Evolutionary conservation across 2,888 invertebrate species (phyloP).

Genomic region (Magallana nippona): DNA sequence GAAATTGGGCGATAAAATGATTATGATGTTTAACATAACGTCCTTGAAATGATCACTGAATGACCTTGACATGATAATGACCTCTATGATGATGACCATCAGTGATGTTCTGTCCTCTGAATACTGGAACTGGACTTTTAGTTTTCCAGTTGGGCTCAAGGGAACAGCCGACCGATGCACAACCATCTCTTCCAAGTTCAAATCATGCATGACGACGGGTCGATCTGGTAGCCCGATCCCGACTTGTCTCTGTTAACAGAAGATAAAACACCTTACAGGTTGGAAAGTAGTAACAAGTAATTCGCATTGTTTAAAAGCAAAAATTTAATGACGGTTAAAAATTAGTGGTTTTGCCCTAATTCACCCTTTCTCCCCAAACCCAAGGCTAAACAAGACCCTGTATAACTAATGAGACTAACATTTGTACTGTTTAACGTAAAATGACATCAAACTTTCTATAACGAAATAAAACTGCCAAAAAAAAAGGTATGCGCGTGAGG

Average conservation of each 20-base stretch:
- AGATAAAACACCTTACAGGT: neutral
- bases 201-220: constrained; percentile 74
- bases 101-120: constrained; percentile 65
- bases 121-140: constrained; percentile 73
- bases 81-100: constrained; percentile 75
- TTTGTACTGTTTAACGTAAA: no score
- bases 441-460: no score
- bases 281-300: neutral
- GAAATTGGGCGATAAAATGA: neutral
- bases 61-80: constrained; percentile 46
- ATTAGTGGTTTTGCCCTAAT: no score
- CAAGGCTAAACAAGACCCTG: no score
- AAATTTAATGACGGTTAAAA: no score
- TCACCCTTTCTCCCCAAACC: no score
- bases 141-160: constrained; percentile 70
- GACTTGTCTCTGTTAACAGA: constrained; percentile 27
- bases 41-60: neutral
- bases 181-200: constrained; percentile 74
- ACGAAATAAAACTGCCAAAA: no score
- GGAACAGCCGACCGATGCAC: constrained; percentile 72
- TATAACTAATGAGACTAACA: no score
- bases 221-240: constrained; percentile 73
- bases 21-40: neutral
- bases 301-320: no score
- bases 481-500: no score